Conservation (phyloP, 2,888 invertebrate species). For the Apotomis betuletana region DNA sequence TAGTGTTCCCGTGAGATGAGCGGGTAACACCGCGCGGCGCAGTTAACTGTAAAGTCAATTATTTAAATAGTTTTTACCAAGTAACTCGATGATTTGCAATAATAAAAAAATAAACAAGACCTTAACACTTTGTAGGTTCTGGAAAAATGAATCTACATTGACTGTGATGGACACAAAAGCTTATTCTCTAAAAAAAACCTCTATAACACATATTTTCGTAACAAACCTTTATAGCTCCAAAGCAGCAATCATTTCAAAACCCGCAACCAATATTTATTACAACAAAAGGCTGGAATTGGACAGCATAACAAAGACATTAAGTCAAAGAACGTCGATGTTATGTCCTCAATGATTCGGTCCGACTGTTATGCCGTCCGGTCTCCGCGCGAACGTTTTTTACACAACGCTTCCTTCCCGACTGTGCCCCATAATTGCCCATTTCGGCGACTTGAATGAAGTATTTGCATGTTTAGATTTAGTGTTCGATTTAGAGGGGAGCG, state of each 20-base stretch:
- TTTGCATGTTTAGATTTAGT: slow-evolving; percentile 43
- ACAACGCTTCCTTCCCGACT: slow-evolving; percentile 33
- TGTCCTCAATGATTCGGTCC: slow-evolving; percentile 35
- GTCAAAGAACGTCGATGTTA: slow-evolving; percentile 36
- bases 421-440: slow-evolving; percentile 41
- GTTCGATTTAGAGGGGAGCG: slow-evolving; percentile 41
- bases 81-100: no score
- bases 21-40: no score
- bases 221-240: slow-evolving; percentile 41
- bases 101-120: no score
- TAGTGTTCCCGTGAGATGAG: no score
- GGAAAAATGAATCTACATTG: no score
- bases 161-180: no score
- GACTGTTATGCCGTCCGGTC: slow-evolving; percentile 35
- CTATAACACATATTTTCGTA: no score
- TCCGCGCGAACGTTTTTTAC: slow-evolving; percentile 33
- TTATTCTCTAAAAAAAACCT: no score
- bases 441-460: slow-evolving; percentile 42
- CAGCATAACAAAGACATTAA: slow-evolving; percentile 40
- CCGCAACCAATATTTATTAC: slow-evolving; percentile 18
- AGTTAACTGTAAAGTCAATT: no score
- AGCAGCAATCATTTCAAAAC: slow-evolving; percentile 49
- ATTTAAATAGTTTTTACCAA: no score
- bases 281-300: slow-evolving; percentile 35
- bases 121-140: no score